Conservation (phyloP, 2,888 invertebrate species). For the Lobophora halterata region DNA sequence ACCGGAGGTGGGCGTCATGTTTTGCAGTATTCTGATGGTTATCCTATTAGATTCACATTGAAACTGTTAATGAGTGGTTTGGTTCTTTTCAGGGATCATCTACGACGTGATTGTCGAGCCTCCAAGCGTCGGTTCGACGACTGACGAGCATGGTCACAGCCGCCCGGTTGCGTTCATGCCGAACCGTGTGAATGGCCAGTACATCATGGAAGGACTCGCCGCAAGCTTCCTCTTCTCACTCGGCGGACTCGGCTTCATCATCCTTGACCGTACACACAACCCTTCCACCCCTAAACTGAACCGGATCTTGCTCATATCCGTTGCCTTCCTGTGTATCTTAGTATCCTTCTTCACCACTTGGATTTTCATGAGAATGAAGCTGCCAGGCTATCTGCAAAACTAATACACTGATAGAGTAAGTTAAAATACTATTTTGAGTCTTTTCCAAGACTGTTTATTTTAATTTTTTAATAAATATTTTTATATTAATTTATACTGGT, state of each 20-base stretch:
- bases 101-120: conserved; percentile 99
- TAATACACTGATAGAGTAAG: conserved; percentile 47
- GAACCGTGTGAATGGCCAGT: conserved; percentile 98
- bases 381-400: conserved; percentile 90
- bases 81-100: conserved; percentile 90
- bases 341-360: conserved; percentile 97
- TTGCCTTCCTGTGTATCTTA: conserved; percentile 95
- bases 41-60: conserved; percentile 37
- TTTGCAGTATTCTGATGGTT: conserved; percentile 33
- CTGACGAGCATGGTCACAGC: conserved; percentile 98
- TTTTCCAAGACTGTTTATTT: conserved; percentile 37
- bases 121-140: conserved; percentile 98
- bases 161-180: conserved; percentile 99
- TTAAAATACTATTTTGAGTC: conserved; percentile 18
- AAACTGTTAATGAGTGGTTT: conserved; percentile 5
- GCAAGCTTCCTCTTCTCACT: conserved; percentile 98
- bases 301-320: conserved; percentile 91
- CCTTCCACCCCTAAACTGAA: conserved; percentile 94
- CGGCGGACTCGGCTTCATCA: conserved; percentile 97
- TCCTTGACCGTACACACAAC: conserved; percentile 96
- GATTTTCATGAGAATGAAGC: conserved; percentile 99
- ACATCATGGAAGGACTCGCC: conserved; percentile 99
- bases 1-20: conserved; percentile 91
- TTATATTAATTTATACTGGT: conserved; percentile 30
- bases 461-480: conserved; percentile 63